Evolutionary conservation across 2,888 invertebrate genomes (phyloP), one percentile per base, ranked within the genome.

Genomic region (Cheilosia pagana): DNA sequence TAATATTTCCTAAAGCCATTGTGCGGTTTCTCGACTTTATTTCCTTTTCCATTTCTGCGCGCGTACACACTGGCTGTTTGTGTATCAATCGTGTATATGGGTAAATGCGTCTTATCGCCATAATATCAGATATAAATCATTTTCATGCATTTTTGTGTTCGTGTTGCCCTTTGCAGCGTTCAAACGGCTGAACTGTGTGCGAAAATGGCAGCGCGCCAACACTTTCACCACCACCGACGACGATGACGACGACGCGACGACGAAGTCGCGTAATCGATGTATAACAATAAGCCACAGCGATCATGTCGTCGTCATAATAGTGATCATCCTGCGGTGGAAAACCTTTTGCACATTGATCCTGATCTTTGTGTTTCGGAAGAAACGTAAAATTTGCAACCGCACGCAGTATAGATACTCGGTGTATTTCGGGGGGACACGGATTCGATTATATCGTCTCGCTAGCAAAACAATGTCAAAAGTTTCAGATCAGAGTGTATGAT

Each of bases 1-100:
- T 78, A 43, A 62, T 78, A 45, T 77, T 78, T 59, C 77, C 77
- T 78, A 57, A 71, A 78, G 77, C 77, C 48, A 71, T 71, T 78
- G 77, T 50, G 50, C 23, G 77, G 77, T 63, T 63, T 78, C 53
- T 53, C 63, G 50, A 70, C 31, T 41, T 70, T 70, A 71, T 78
- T 78, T 78, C 77, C 77, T 78, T 50, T 50, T n/a, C 35, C 14
- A 60, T 77, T 77, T 43, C 45, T 39, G 39, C 25, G 23, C 23
- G 10, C 35, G 35, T 35, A 2, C 12, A 14, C 23, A 50, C 3
- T 4, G 50, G 41, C 39, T 59, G 39, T 50, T 43, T 28, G 21
- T 57, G 6, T 31, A 28, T 53, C 31, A 59, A 35, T 76, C 39
- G 45, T 35, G 53, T 25, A 3, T 48, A 28, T 55, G 12, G 45